Conservation (phyloP, 1,140 invertebrate genomes). For the Psix sp. region DNA sequence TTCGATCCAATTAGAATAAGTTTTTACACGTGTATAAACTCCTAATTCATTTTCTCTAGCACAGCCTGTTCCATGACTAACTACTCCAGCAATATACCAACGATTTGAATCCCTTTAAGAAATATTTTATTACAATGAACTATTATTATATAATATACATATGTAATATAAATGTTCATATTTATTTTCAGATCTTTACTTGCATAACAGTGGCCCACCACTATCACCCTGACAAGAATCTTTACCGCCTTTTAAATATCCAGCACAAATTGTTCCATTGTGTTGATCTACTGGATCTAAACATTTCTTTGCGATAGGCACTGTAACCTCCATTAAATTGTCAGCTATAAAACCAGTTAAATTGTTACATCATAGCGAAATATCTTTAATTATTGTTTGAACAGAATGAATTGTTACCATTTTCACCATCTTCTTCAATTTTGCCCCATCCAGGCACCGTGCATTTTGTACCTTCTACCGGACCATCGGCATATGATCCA, state of each 20-base stretch:
- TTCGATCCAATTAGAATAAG: constrained; percentile 86
- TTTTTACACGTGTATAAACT: constrained; percentile 87
- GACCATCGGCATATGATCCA: constrained; percentile 79
- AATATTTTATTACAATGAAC: neutral
- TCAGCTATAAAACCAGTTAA: constrained; percentile 76
- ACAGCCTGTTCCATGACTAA: constrained; percentile 90
- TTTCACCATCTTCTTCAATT: constrained; percentile 84
- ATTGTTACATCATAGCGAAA: constrained; percentile 13
- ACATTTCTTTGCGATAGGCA: constrained; percentile 81
- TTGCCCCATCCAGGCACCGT: constrained; percentile 88
- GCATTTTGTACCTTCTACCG: constrained; percentile 80
- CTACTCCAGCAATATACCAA: constrained; percentile 85
- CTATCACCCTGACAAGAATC: constrained; percentile 91
- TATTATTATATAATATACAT: no score
- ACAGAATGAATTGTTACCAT: constrained; percentile 74
- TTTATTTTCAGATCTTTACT: no score
- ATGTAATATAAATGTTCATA: no score
- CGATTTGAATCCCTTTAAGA: constrained; percentile 9
- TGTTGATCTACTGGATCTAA: constrained; percentile 79
- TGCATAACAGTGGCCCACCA: constrained; percentile 86
- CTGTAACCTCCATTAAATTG: constrained; percentile 83
- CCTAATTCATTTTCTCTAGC: constrained; percentile 85
- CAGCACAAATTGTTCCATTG: constrained; percentile 86
- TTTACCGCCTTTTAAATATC: constrained; percentile 83
- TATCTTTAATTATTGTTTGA: constrained; percentile 1